phyloP scores from a whole-genome alignment of 2,113 vertebrate species.

The Sylvilagus bachmani region DNA sequence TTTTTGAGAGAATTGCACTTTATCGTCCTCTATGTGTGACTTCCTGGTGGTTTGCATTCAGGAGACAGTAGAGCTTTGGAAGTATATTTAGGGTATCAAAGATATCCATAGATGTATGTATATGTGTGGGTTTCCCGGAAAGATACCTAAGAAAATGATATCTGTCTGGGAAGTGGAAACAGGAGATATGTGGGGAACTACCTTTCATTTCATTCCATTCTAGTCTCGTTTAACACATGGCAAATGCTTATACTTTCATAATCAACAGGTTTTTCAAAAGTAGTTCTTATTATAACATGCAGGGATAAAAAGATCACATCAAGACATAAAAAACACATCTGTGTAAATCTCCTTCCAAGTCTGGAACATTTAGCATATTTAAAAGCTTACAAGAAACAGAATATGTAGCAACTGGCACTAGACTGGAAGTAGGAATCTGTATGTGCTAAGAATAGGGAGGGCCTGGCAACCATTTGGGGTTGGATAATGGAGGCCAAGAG shows the following conservation, averaged over 20 bases:
- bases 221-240: background rate
- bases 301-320: conserved; percentile 44
- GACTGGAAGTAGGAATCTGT: background rate
- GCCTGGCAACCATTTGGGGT: background rate
- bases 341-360: conserved; percentile 27
- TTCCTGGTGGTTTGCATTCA: conserved; percentile 33
- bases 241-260: background rate
- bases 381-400: background rate
- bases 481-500: background rate
- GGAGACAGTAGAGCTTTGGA: conserved; percentile 8
- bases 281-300: conserved; percentile 61
- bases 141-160: background rate
- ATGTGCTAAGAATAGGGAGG: background rate
- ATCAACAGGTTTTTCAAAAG: conserved; percentile 64
- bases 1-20: background rate
- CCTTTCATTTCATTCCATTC: background rate
- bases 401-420: background rate
- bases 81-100: background rate
- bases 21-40: background rate
- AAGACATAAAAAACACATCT: conserved; percentile 36
- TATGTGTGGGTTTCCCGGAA: conserved; percentile 22
- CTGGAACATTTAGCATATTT: conserved; percentile 19
- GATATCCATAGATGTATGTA: background rate
- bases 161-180: background rate
- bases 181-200: background rate